Evolutionary conservation across 2,113 vertebrate species (phyloP).

Genomic region (Carassius auratus): DNA sequence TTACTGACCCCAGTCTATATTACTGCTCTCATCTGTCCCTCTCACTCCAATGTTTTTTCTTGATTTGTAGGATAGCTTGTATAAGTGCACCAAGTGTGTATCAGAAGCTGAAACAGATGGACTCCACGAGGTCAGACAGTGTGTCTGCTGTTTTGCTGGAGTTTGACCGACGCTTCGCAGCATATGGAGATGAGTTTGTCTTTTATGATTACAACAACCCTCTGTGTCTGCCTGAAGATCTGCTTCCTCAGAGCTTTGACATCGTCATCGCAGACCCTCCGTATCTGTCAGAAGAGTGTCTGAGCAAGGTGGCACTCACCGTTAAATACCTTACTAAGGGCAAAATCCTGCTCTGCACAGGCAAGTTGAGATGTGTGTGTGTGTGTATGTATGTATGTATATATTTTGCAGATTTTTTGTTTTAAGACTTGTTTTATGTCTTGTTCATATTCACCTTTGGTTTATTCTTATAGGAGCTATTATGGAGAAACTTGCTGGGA

Average conservation of each 20-base stretch:
- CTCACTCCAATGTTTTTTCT: background rate
- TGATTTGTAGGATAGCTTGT: conserved; percentile 85
- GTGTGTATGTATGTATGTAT: no score
- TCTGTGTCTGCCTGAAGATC: conserved; percentile 73
- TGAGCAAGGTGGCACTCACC: conserved; percentile 86
- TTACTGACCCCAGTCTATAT: background rate
- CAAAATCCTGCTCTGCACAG: conserved; percentile 94
- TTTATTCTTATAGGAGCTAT: conserved; percentile 77
- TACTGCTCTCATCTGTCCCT: background rate
- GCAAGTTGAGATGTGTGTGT: conserved; percentile 65
- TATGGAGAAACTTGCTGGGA: conserved; percentile 84
- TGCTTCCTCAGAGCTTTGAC: conserved; percentile 84
- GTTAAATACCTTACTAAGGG: conserved; percentile 84
- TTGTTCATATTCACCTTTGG: background rate
- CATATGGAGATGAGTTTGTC: conserved; percentile 88
- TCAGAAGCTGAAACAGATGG: conserved; percentile 86
- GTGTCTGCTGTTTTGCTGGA: conserved; percentile 81
- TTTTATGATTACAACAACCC: conserved; percentile 94
- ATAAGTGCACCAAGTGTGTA: conserved; percentile 91
- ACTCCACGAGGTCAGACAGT: conserved; percentile 45
- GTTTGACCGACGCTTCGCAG: conserved; percentile 87
- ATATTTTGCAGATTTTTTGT: no score
- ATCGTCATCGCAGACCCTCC: conserved; percentile 92
- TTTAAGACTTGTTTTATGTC: background rate
- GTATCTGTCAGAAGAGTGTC: conserved; percentile 91